These are phyloP conservation scores for Aselliscus stoliczkanus DNA, from an alignment of 2,797 vertebrate species.

Conservation along the genomic window DNA sequence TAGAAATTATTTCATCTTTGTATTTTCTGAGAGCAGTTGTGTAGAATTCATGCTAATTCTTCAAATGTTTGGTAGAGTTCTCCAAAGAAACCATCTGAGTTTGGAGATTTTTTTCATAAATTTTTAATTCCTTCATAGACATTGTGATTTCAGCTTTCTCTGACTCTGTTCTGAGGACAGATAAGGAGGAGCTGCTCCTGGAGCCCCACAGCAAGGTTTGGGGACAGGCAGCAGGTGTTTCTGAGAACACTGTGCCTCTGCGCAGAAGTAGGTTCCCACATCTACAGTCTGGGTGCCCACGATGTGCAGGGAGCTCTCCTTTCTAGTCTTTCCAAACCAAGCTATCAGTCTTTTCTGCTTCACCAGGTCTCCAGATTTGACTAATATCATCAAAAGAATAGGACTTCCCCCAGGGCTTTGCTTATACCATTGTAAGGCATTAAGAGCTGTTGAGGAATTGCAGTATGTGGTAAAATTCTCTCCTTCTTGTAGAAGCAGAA, in stretches of 20 bases:
- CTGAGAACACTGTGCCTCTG: neutral
- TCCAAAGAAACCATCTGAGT: neutral
- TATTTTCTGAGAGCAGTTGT: neutral
- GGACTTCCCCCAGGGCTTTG: neutral
- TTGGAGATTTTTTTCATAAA: neutral
- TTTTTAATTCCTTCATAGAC: neutral
- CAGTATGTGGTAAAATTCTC: constrained; percentile 7
- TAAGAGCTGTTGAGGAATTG: neutral
- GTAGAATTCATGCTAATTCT: neutral
- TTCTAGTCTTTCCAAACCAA: neutral
- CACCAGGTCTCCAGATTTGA: neutral
- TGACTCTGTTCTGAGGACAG: neutral
- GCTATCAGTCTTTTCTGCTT: neutral
- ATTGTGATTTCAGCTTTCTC: neutral
- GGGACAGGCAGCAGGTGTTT: neutral
- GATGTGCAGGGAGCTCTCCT: constrained; percentile 24
- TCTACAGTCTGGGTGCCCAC: neutral
- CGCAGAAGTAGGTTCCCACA: constrained; percentile 54
- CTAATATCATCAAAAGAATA: neutral
- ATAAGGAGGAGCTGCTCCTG: neutral
- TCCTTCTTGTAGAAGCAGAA: neutral
- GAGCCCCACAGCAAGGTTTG: neutral
- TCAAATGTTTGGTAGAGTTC: neutral
- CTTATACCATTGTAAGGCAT: constrained; percentile 44
- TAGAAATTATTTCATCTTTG: neutral